Conservation (phyloP, 2,113 vertebrate genomes). For the Carassius gibelio region DNA sequence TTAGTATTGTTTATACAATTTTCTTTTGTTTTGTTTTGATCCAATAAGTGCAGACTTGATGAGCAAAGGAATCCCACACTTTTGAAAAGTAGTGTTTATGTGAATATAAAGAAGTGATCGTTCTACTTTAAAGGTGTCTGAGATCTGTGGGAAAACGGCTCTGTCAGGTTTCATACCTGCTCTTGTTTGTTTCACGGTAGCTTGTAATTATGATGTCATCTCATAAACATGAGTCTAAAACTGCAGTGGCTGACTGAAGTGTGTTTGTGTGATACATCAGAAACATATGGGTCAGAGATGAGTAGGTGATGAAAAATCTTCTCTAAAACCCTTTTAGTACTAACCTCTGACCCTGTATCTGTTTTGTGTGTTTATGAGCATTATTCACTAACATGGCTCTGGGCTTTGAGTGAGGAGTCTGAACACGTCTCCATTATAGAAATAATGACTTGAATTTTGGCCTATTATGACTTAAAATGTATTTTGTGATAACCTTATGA, state of each 20-base stretch:
- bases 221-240: conserved; percentile 62
- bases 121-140: conserved; percentile 45
- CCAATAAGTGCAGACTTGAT: too few relatives aligned
- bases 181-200: conserved; percentile 46
- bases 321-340: not conserved
- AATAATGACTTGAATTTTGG: conserved; percentile 14
- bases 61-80: too few relatives aligned
- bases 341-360: not conserved
- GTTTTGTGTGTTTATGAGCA: not conserved
- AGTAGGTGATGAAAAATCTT: too few relatives aligned
- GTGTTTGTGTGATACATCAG: conserved; percentile 34
- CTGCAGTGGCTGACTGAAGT: conserved; percentile 34
- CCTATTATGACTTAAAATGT: not conserved
- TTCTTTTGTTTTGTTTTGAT: too few relatives aligned
- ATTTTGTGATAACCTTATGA: not conserved
- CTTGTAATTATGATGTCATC: conserved; percentile 68
- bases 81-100: too few relatives aligned
- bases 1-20: too few relatives aligned
- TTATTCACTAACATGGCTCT: not conserved
- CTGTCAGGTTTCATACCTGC: conserved; percentile 64
- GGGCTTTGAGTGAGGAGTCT: not conserved
- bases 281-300: not conserved
- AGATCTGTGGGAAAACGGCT: conserved; percentile 53
- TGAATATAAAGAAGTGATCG: not conserved
- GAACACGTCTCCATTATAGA: not conserved